Percentiles rank a stretch among this genome's conserved stretches.
phyloP scores from a whole-genome alignment of 1,140 invertebrate genomes.

The Euwallacea similis region DNA sequence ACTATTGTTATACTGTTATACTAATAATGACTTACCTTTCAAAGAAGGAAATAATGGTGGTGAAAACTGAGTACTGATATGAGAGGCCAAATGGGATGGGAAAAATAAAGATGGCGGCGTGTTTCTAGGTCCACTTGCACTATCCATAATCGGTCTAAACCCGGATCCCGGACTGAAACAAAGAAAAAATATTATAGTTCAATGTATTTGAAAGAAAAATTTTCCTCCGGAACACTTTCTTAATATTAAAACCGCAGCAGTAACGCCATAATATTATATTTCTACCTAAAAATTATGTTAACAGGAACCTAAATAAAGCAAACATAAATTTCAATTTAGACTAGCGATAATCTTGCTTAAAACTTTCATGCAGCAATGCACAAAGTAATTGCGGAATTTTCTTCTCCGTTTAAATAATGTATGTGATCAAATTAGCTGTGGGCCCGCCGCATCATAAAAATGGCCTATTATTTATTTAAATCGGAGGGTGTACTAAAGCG shows the following conservation, averaged over 20 bases:
- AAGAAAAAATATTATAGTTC: constrained; percentile 7
- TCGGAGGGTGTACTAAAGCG: constrained; percentile 34
- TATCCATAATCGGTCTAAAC: constrained; percentile 66
- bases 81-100: constrained; percentile 75
- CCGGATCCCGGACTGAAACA: constrained; percentile 50
- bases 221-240: not conserved
- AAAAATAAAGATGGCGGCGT: constrained; percentile 71
- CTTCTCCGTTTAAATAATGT: constrained; percentile 32
- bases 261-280: no score
- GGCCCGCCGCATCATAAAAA: constrained; percentile 36
- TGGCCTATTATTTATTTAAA: constrained; percentile 38
- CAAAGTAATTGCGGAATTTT: constrained; percentile 37
- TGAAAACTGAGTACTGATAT: constrained; percentile 70
- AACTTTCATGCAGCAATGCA: constrained; percentile 27
- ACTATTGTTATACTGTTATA: no score
- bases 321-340: constrained; percentile 26
- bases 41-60: constrained; percentile 76
- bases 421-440: constrained; percentile 37
- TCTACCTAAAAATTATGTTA: no score
- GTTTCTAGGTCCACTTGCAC: constrained; percentile 57
- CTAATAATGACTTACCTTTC: constrained; percentile 65
- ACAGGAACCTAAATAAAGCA: constrained; percentile 1
- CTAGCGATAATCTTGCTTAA: constrained; percentile 25
- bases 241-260: no score
- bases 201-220: not conserved